Conservation (phyloP, 37 sponge, comb jelly and placozoan species). For the Geodia barretti region DNA sequence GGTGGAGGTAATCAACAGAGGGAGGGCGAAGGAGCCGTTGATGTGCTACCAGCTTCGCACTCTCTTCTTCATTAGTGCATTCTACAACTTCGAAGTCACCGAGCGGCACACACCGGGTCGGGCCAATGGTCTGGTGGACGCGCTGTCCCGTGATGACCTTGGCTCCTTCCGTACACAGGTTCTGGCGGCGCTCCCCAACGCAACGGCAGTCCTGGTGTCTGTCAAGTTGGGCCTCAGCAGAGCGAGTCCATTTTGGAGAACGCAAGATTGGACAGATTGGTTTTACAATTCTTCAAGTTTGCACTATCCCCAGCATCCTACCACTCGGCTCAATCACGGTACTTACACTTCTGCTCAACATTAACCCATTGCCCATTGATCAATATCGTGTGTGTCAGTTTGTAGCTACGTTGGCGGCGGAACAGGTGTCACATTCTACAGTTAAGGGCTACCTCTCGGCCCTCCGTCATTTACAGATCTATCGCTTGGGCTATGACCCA, state of each 20-base stretch:
- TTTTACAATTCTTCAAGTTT: slow-evolving; percentile 9
- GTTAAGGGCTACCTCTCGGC: slow-evolving; percentile 48
- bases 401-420: background rate
- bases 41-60: slow-evolving; percentile 46
- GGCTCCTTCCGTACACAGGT: background rate
- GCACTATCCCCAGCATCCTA: slow-evolving; percentile 14
- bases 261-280: slow-evolving; percentile 13
- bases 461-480: slow-evolving; percentile 31
- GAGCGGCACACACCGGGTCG: slow-evolving; percentile 35
- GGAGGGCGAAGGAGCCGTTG: slow-evolving; percentile 16
- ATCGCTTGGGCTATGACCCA: background rate
- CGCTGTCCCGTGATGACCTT: slow-evolving; percentile 29
- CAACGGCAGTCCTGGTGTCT: background rate
- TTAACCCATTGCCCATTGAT: slow-evolving; percentile 17
- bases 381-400: slow-evolving; percentile 20
- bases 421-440: background rate
- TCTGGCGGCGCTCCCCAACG: background rate
- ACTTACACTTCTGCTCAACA: slow-evolving; percentile 17
- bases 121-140: slow-evolving; percentile 44
- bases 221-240: background rate
- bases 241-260: slow-evolving; percentile 31
- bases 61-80: slow-evolving; percentile 38
- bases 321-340: slow-evolving; percentile 1
- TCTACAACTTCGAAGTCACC: background rate
- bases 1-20: slow-evolving; percentile 18